Evolutionary conservation across 2,888 invertebrate species (phyloP).

Genomic region (Agriopis marginaria): DNA sequence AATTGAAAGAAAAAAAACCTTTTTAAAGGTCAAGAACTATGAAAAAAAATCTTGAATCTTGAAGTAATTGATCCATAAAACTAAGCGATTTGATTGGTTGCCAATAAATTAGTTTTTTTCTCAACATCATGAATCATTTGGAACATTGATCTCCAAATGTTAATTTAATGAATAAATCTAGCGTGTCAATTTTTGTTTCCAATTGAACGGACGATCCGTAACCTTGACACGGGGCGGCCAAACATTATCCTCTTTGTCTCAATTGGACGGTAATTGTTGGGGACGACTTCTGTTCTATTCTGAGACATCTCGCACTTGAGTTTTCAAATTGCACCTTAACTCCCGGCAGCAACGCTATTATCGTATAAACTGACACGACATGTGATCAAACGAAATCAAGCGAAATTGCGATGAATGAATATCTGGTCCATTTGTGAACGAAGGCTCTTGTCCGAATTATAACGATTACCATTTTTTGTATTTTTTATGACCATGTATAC

Average conservation of each 20-base stretch:
- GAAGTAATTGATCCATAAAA: constrained; percentile 7
- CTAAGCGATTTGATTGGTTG: constrained; percentile 3
- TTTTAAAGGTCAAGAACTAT: too few relatives aligned
- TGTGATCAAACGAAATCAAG: constrained; percentile 23
- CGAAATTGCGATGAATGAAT: constrained; percentile 19
- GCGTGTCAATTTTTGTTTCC: constrained; percentile 77
- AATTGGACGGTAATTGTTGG: constrained; percentile 82
- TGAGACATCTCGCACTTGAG: constrained; percentile 81
- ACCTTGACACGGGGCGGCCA: constrained; percentile 79
- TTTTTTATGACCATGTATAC: too few relatives aligned
- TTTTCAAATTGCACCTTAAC: constrained; percentile 80
- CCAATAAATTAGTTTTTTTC: constrained; percentile 6
- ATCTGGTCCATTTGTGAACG: constrained; percentile 11
- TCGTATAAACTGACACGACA: constrained; percentile 46
- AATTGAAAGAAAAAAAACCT: too few relatives aligned
- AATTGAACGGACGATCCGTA: constrained; percentile 70
- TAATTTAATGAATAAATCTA: constrained; percentile 62
- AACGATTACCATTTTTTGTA: neutral
- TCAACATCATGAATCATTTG: constrained; percentile 19
- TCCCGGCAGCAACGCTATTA: constrained; percentile 41
- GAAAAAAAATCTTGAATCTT: neutral
- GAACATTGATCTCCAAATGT: constrained; percentile 23
- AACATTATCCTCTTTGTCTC: constrained; percentile 82
- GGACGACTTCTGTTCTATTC: constrained; percentile 80
- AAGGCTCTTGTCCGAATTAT: neutral